Evolutionary conservation across 2,113 vertebrate genomes (phyloP), one percentile per base, ranked within the genome.

Genomic region (Sander vitreus): DNA sequence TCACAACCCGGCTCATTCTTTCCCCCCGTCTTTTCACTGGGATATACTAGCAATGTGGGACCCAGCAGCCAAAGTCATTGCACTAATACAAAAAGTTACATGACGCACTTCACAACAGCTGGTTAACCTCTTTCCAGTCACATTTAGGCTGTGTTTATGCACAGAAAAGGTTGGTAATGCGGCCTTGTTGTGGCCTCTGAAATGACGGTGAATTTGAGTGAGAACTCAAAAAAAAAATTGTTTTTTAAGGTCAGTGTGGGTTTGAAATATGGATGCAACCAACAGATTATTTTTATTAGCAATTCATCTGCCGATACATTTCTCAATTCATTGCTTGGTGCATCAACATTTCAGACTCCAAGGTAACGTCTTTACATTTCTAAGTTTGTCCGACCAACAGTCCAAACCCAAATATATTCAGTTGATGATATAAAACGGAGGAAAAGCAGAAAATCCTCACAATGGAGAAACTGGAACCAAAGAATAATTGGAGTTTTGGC

Each of bases 61-160:
- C 65, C 51, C 66, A 13, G 70, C 74, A 54, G 53, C 50, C 78
- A 73, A 86, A 88, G 54, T 92, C 76, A 33, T 57, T 59, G 63
- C 85, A 43, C 74, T 85, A 76, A 82, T 77, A 79, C 84, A 85
- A 67, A 71, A 91, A 90, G 84, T 89, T 84, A 58, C 27, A 58
- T 60, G 86, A 88, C 65, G 33, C 60, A 19, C 51, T 54, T 62
- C 86, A 92, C 87, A 84, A 75, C 75, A 76, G 68, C 70, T 68
- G 66, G 6, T 74, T 90, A 73, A 77, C 81, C 72, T 67, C 55
- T 45, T 50, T 71, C 2, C 55, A 47, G 39, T 48, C 45, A 18
- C 13, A 6, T 76, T 33, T 25, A 65, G 36, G 10, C 3, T 48
- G 15, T 18, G 8, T 60, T 64, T 48, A 15, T 55, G n/a, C 10